A percentile compares a stretch with the other conserved stretches of the same genome.
phyloP scores from a whole-genome alignment of 2,888 invertebrate genomes.

The Melanchra persicariae region DNA sequence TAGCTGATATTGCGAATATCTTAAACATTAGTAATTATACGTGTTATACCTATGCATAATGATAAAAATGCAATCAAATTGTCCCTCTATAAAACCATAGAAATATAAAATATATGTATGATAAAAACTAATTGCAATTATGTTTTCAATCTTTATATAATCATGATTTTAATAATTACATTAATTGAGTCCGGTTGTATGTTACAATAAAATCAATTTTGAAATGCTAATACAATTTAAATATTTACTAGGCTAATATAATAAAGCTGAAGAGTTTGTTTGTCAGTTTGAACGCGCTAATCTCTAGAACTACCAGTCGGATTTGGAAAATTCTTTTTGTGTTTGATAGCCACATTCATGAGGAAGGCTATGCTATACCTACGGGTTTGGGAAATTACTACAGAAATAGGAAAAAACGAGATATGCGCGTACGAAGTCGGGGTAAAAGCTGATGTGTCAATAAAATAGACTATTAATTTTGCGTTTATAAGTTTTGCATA shows the following conservation, averaged over 20 bases:
- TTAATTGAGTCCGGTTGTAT: slow-evolving; percentile 11
- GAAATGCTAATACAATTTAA: slow-evolving; percentile 27
- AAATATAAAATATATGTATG: too few relatives aligned
- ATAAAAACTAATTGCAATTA: slow-evolving; percentile 30
- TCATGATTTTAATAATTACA: not conserved
- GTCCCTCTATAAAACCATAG: not conserved
- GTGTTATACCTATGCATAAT: not conserved
- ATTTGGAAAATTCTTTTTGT: too few relatives aligned
- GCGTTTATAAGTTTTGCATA: slow-evolving; percentile 19
- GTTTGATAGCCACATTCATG: too few relatives aligned
- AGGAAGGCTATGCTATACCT: too few relatives aligned
- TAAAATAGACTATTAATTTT: slow-evolving; percentile 17
- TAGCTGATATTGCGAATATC: not conserved
- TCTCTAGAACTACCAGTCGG: too few relatives aligned
- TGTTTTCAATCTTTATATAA: not conserved
- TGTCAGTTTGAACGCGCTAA: too few relatives aligned
- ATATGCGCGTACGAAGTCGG: too few relatives aligned
- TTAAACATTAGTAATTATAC: not conserved
- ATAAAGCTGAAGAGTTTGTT: too few relatives aligned
- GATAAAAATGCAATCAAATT: not conserved
- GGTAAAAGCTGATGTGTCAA: not conserved
- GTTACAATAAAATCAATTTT: not conserved
- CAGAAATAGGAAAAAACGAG: too few relatives aligned
- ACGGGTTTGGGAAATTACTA: too few relatives aligned
- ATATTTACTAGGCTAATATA: too few relatives aligned